Evolutionary conservation across 1,140 invertebrate genomes (phyloP).

Genomic region (Eurytemora carolleeae): DNA sequence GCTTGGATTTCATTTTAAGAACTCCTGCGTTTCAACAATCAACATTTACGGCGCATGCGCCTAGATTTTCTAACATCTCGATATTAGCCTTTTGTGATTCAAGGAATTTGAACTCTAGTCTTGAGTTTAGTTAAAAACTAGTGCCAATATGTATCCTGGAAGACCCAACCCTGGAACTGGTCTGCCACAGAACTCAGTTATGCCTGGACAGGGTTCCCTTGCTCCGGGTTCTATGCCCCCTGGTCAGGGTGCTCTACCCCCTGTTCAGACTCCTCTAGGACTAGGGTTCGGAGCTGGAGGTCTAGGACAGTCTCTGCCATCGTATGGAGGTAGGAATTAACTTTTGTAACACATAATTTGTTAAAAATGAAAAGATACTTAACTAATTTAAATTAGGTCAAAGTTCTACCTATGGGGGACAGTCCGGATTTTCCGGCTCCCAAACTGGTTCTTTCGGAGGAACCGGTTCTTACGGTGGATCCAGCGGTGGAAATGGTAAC

Average conservation of each 20-base stretch:
- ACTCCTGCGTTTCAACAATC: too few relatives aligned
- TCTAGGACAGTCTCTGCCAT: background rate
- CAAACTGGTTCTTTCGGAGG: too few relatives aligned
- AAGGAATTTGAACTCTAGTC: too few relatives aligned
- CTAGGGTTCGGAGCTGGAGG: background rate
- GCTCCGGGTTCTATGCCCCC: background rate
- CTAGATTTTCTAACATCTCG: too few relatives aligned
- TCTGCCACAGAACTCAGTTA: background rate
- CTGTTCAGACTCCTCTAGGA: background rate
- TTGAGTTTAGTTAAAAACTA: too few relatives aligned
- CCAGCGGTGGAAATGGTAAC: background rate
- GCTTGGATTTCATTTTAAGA: too few relatives aligned
- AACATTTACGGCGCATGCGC: too few relatives aligned
- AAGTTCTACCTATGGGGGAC: background rate
- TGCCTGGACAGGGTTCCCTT: background rate
- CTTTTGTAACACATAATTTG: background rate
- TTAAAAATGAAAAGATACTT: too few relatives aligned
- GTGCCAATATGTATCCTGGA: background rate
- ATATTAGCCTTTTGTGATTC: too few relatives aligned
- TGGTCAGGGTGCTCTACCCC: background rate
- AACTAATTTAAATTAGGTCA: too few relatives aligned
- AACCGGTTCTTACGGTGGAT: background rate
- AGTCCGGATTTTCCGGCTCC: background rate
- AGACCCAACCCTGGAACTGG: background rate
- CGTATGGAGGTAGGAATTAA: background rate